A percentile compares a stretch with the other conserved stretches of the same genome.
phyloP scores from a whole-genome alignment of 2,113 vertebrate genomes.

The Manacus vitellinus region DNA sequence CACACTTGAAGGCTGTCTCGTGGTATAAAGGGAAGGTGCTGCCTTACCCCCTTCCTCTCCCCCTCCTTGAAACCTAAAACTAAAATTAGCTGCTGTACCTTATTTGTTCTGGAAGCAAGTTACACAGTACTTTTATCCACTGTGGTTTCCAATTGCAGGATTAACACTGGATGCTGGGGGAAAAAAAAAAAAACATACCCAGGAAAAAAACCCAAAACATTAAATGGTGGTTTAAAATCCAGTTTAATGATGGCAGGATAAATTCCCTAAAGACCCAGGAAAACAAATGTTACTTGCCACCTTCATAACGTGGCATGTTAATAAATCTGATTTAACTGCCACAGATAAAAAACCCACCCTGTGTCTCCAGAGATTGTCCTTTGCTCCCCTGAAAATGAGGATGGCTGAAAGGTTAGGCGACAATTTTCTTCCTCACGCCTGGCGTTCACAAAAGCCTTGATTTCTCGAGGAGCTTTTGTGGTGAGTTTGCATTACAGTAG shows the following conservation, averaged over 20 bases:
- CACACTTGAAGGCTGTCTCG: constrained; percentile 58
- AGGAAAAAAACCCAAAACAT: constrained; percentile 40
- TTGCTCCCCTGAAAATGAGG: constrained; percentile 45
- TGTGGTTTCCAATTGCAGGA: constrained; percentile 75
- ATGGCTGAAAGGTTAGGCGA: constrained; percentile 18
- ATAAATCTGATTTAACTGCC: constrained; percentile 53
- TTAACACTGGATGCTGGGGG: constrained; percentile 67
- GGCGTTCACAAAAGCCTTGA: constrained; percentile 34
- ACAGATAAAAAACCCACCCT: background rate
- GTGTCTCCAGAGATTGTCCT: constrained; percentile 19
- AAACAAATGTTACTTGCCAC: constrained; percentile 58
- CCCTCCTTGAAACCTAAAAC: constrained; percentile 71
- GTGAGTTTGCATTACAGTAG: constrained; percentile 42
- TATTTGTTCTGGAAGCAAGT: constrained; percentile 79
- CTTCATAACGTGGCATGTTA: constrained; percentile 23
- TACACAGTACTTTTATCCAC: constrained; percentile 74
- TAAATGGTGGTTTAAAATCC: constrained; percentile 52
- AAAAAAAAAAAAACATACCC: background rate
- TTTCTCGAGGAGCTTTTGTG: constrained; percentile 51
- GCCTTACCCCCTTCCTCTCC: constrained; percentile 37
- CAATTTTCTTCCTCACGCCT: constrained; percentile 29
- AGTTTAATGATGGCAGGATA: constrained; percentile 34
- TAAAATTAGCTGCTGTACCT: constrained; percentile 72
- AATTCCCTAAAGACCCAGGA: constrained; percentile 35
- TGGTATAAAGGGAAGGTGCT: constrained; percentile 66